Percentiles rank a stretch among this genome's conserved stretches.
Conservation (phyloP, 2,113 vertebrate genomes). For the Odontesthes bonariensis region DNA sequence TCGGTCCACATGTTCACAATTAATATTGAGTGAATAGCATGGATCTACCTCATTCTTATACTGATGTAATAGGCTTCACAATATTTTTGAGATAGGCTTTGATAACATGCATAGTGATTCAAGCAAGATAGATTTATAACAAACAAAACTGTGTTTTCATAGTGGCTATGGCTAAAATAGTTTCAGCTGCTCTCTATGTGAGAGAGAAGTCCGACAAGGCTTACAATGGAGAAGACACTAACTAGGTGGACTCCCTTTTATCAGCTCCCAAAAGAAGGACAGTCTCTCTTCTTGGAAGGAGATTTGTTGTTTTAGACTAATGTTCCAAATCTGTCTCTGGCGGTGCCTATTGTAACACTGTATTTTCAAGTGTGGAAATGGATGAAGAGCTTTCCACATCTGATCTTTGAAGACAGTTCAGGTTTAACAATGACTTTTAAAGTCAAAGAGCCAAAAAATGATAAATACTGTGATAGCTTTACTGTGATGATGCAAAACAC, state of each 20-base stretch:
- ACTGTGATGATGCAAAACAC: background rate
- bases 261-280: background rate
- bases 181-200: slow-evolving; percentile 12
- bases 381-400: background rate
- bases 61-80: background rate
- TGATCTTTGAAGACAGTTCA: background rate
- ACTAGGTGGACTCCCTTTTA: background rate
- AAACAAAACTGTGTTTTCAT: background rate
- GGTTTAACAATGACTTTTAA: background rate
- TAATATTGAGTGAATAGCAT: slow-evolving; percentile 9
- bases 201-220: background rate
- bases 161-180: background rate
- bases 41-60: background rate
- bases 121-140: background rate
- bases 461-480: background rate
- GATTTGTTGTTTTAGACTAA: background rate
- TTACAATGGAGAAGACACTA: background rate
- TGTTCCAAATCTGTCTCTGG: background rate
- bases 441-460: background rate
- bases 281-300: background rate
- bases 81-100: slow-evolving; percentile 11
- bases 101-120: background rate
- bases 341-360: background rate
- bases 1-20: background rate
- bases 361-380: background rate